A percentile compares a stretch with the other conserved stretches of the same genome.
Conservation (phyloP, 1,140 invertebrate species). For the Anagrus nilaparvatae region DNA sequence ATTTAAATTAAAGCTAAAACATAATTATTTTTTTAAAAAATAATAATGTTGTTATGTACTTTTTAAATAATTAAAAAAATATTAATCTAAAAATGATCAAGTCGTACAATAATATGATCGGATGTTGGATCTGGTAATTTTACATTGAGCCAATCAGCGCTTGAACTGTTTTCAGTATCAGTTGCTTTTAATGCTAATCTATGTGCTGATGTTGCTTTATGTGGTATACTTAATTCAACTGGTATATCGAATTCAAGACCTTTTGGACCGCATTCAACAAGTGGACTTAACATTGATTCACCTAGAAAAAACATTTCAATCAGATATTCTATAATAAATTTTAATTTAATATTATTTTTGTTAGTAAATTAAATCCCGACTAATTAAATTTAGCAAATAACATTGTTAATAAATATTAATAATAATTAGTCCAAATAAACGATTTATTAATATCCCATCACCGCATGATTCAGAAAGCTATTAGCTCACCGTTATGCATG, state of each 20-base stretch:
- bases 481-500: constrained; percentile 34
- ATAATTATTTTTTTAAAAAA: constrained; percentile 8
- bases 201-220: constrained; percentile 60
- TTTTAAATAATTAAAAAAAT: constrained; percentile 48
- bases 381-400: too few relatives aligned
- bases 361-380: background rate
- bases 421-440: too few relatives aligned
- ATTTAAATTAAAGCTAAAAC: constrained; percentile 13
- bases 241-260: constrained; percentile 78
- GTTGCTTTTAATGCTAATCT: constrained; percentile 69
- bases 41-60: background rate
- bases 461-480: constrained; percentile 1
- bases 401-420: too few relatives aligned
- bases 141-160: constrained; percentile 61
- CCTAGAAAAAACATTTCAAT: constrained; percentile 46
- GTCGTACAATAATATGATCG: constrained; percentile 77
- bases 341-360: background rate
- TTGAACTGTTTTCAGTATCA: constrained; percentile 50
- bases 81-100: constrained; percentile 70
- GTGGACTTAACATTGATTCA: constrained; percentile 82
- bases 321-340: too few relatives aligned
- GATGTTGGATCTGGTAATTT: constrained; percentile 67
- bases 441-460: background rate
- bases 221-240: constrained; percentile 73
- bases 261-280: constrained; percentile 92